Conservation (phyloP, 2,113 vertebrate genomes). For the Grus americana region DNA sequence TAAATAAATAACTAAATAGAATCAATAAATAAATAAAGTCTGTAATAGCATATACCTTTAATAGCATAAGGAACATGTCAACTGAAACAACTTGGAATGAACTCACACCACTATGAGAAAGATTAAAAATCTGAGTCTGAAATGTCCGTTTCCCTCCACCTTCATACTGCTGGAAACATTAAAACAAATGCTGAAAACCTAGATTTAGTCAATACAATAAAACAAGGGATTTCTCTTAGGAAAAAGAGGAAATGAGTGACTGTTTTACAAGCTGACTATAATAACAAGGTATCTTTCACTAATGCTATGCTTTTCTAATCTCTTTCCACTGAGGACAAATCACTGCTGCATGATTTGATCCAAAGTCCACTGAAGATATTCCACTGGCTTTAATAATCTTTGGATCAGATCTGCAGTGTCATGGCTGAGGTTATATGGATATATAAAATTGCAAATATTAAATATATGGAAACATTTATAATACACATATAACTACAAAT, state of each 20-base stretch:
- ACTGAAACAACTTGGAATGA: neutral
- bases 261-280: neutral
- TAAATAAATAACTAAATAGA: neutral
- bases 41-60: neutral
- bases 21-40: neutral
- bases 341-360: neutral
- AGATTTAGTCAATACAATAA: neutral
- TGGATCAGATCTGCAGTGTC: neutral
- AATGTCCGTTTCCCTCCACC: neutral
- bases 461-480: neutral
- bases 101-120: neutral
- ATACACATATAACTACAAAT: neutral
- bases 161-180: neutral
- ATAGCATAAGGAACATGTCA: neutral
- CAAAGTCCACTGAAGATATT: neutral
- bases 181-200: neutral
- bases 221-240: neutral
- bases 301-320: neutral
- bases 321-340: neutral
- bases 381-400: neutral
- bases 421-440: neutral
- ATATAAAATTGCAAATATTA: neutral
- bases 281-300: neutral
- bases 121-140: neutral
- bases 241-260: neutral